These are phyloP conservation scores for Coilia nasus DNA, from an alignment of 2,797 vertebrate genomes.

Conservation along the genomic window DNA sequence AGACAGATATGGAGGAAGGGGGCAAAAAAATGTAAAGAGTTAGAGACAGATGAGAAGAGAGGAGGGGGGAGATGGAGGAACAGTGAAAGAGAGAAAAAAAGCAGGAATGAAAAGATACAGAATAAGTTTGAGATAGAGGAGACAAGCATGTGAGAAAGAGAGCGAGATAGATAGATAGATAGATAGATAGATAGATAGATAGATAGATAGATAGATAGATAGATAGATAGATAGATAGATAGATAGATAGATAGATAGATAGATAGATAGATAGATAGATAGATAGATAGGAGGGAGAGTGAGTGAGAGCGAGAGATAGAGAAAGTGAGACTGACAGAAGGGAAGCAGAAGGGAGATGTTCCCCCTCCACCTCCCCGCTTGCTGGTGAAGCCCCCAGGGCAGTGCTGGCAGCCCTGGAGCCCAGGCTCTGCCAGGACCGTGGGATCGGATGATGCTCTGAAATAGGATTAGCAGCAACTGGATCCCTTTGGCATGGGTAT, in stretches of 20 bases:
- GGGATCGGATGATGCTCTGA: constrained; percentile 82
- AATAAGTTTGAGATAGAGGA: too few species aligned
- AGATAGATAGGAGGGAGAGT: neutral
- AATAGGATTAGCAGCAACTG: constrained; percentile 89
- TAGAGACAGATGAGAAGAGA: constrained; percentile 31
- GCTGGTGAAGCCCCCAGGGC: constrained; percentile 32
- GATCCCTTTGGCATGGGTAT: constrained; percentile 84
- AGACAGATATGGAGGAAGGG: too few species aligned
- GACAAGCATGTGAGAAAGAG: too few species aligned
- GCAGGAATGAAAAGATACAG: too few species aligned
- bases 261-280: constrained; percentile 32
- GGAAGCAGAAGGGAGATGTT: neutral
- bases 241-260: neutral
- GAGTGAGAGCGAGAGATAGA: neutral
- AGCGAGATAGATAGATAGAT: neutral
- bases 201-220: neutral
- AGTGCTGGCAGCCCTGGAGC: neutral
- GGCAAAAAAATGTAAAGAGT: neutral
- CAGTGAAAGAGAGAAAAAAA: too few species aligned
- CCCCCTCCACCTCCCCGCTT: constrained; percentile 39
- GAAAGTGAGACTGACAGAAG: neutral
- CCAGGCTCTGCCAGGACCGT: neutral
- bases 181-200: neutral
- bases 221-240: neutral
- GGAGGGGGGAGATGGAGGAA: too few species aligned